phyloP scores from a whole-genome alignment of 1,140 invertebrate genomes.

The Calephelis nemesis region DNA sequence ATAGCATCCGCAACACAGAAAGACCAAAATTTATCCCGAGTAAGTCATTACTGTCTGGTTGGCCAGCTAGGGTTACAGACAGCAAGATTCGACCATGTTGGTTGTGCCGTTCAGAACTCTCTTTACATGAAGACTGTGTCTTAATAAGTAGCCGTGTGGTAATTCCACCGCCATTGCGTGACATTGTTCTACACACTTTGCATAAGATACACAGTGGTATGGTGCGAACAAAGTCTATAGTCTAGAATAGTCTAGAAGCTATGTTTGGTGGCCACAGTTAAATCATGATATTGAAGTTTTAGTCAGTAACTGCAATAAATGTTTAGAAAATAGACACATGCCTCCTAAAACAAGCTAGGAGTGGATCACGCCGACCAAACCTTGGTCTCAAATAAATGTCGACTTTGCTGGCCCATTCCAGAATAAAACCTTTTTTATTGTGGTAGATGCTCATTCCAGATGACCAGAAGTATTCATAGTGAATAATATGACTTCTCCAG shows the following conservation, averaged over 20 bases:
- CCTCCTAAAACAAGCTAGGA: conserved; percentile 44
- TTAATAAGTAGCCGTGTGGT: conserved; percentile 34
- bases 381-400: conserved; percentile 72
- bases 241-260: no score
- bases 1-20: conserved; percentile 31
- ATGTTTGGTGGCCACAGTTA: background rate
- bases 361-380: conserved; percentile 42
- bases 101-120: conserved; percentile 31
- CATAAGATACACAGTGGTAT: conserved; percentile 69
- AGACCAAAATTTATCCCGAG: conserved; percentile 31
- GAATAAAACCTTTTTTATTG: conserved; percentile 56
- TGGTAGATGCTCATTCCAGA: conserved; percentile 66
- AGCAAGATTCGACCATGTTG: conserved; percentile 27
- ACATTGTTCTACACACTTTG: conserved; percentile 26
- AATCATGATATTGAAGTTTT: conserved; percentile 10
- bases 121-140: conserved; percentile 32
- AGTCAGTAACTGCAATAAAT: conserved; percentile 2
- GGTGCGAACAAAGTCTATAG: conserved; percentile 66
- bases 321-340: conserved; percentile 22
- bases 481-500: conserved; percentile 27
- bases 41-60: conserved; percentile 22
- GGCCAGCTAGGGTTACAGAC: conserved; percentile 31
- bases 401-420: conserved; percentile 72
- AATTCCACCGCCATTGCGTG: conserved; percentile 19
- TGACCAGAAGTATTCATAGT: conserved; percentile 58